Evolutionary conservation across 2,113 vertebrate genomes (phyloP).

Genomic region (Oreochromis niloticus): DNA sequence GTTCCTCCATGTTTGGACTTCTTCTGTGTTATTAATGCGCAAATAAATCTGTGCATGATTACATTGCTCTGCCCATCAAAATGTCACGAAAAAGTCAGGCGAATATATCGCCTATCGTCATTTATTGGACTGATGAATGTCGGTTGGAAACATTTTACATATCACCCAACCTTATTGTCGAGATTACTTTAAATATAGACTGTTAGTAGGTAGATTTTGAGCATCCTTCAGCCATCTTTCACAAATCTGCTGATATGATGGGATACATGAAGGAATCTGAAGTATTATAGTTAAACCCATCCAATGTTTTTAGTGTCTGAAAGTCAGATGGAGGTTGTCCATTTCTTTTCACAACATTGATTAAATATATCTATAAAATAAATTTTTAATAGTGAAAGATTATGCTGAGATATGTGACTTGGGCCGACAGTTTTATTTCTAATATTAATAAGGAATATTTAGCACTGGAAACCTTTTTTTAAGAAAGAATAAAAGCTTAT

Average conservation of each 20-base stretch:
- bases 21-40: neutral
- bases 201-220: neutral
- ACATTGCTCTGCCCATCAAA: neutral
- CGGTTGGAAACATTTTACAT: neutral
- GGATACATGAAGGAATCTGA: neutral
- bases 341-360: neutral
- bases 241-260: neutral
- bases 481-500: neutral
- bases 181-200: neutral
- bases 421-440: neutral
- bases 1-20: neutral
- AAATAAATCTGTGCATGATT: neutral
- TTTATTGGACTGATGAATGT: neutral
- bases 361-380: neutral
- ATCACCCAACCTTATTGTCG: neutral
- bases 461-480: neutral
- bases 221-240: neutral
- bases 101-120: neutral
- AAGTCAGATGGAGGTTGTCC: neutral
- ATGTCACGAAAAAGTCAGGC: neutral
- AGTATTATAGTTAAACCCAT: neutral
- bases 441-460: neutral
- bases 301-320: neutral
- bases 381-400: neutral
- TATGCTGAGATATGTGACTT: neutral